phyloP scores from a whole-genome alignment of 1,140 invertebrate species.

The Apocrypta bakeri region DNA sequence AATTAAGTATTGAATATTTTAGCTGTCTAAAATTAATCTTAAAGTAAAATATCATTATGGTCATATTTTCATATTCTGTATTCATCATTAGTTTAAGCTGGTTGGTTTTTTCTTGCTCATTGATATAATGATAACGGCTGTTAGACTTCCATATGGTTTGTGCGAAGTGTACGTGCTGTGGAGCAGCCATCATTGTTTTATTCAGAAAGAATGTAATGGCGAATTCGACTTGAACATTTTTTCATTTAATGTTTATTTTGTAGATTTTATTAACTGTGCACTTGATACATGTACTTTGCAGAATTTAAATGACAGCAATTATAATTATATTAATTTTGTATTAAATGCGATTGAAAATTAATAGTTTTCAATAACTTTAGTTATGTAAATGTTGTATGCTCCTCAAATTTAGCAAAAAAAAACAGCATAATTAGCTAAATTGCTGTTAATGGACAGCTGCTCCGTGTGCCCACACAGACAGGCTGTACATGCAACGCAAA shows the following conservation, averaged over 20 bases:
- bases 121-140: conserved; percentile 64
- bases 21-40: conserved; percentile 70
- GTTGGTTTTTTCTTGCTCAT: conserved; percentile 69
- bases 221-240: background rate
- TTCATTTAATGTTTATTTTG: background rate
- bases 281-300: background rate
- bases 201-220: conserved; percentile 7
- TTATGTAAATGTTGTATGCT: conserved; percentile 28
- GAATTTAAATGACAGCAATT: background rate
- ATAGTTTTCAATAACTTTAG: conserved; percentile 13
- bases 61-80: conserved; percentile 64
- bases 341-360: background rate
- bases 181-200: conserved; percentile 67
- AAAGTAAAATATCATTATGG: conserved; percentile 55
- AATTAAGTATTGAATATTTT: conserved; percentile 74
- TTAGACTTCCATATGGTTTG: conserved; percentile 72
- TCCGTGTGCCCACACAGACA: conserved; percentile 72
- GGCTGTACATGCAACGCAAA: conserved; percentile 74
- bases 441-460: conserved; percentile 69
- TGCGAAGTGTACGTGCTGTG: conserved; percentile 72
- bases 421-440: conserved; percentile 45
- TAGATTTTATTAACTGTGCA: background rate
- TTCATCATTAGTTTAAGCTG: conserved; percentile 74
- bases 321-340: conserved; percentile 26
- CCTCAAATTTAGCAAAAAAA: background rate